Base-by-base conservation (phyloP, 1,140 invertebrate genomes). In the Dreissena polymorpha region DNA sequence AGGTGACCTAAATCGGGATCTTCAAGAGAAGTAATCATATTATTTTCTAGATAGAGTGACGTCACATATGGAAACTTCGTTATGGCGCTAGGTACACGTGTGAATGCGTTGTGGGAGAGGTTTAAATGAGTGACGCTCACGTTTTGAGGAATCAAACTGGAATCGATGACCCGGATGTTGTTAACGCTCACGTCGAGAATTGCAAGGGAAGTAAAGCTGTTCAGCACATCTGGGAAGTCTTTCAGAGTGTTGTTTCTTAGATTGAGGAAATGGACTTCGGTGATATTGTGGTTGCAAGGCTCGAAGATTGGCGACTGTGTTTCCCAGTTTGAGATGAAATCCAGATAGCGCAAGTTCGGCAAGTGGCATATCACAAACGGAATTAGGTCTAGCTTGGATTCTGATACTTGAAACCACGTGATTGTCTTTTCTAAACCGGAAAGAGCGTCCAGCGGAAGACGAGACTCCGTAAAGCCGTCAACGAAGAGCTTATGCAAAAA, bases 231-330 rank as follows among this genome's bases (percentile, higher is more conserved):
- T 3, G 76, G 76, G 27, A 78, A 78, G 55, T 25, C 21, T n/a
- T 49, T 53, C n/a, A 78, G 53, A 18, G 50, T 78, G 64, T 78
- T 78, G 53, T 57, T 53, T 21, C 65, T 53, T n/a, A 78, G 12
- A 27, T 55, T 70, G 3, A 78, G 50, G 67, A 53, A 78, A 39
- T 70, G 16, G 18, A 78, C 39, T 8, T 64, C 57, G 39, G 65
- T 55, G 25, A 78, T 23, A 29, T 78, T 67, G 16, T 51, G 29
- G 67, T 55, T 70, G 50, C 76, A 78, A 3, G 76, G 76, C 55
- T 78, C 76, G 39, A 78, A 78, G 49, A 78, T 69, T 25, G 76
- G 76, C 12, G 64, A 23, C 39, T 67, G 68, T 25, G 76, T 78
- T 27, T 69, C 49, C 5, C 53, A 65, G 67, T 78, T 78, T 0